Evolutionary conservation across 1,140 invertebrate genomes (phyloP).

Genomic region (Pseudobourletiella spinata): DNA sequence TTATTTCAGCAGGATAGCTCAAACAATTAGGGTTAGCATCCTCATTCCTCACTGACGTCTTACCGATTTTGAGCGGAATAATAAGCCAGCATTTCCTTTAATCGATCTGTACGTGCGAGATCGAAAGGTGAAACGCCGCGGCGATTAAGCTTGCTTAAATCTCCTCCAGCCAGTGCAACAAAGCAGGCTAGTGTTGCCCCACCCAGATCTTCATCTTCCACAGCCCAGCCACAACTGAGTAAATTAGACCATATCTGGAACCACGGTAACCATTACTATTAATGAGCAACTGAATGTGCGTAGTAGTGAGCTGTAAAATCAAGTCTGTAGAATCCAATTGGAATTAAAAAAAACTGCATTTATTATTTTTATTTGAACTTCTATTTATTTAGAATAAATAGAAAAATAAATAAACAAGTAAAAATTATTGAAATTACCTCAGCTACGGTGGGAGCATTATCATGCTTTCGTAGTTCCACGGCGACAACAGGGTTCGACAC

Average conservation of each 20-base stretch:
- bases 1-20: too few relatives aligned
- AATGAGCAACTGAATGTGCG: too few relatives aligned
- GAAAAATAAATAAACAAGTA: too few relatives aligned
- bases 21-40: too few relatives aligned
- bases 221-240: constrained; percentile 28
- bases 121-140: constrained; percentile 56
- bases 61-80: constrained; percentile 30
- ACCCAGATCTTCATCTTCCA: constrained; percentile 29
- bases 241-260: constrained; percentile 27
- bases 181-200: constrained; percentile 55
- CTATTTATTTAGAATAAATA: not conserved
- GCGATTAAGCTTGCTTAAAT: constrained; percentile 55
- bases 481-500: constrained; percentile 28
- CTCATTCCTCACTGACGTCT: too few relatives aligned
- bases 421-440: constrained; percentile 23
- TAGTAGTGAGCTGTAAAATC: too few relatives aligned
- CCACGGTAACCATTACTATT: too few relatives aligned
- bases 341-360: too few relatives aligned
- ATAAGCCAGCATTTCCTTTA: constrained; percentile 31
- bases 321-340: too few relatives aligned
- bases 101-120: constrained; percentile 40
- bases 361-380: too few relatives aligned
- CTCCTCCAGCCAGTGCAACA: constrained; percentile 56
- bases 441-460: constrained; percentile 36
- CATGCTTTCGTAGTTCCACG: constrained; percentile 32